These are phyloP conservation scores for Macroramphosus scolopax DNA, from an alignment of 2,797 vertebrate species.

Conservation along the genomic window DNA sequence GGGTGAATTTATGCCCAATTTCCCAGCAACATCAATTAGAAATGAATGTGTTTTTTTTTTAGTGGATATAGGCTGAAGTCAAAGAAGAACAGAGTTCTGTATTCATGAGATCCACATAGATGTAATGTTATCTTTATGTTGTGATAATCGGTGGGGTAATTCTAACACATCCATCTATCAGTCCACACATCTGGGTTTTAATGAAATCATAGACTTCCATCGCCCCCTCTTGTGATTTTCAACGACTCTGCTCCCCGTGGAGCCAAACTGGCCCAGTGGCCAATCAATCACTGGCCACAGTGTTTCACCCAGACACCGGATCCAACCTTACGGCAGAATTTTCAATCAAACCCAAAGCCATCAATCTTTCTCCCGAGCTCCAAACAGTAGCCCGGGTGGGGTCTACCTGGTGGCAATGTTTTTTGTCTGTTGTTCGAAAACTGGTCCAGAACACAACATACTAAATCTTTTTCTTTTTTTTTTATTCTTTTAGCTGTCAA, in stretches of 20 bases:
- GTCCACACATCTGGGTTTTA: conserved; percentile 61
- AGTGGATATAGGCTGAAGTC: conserved; percentile 9
- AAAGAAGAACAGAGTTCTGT: too few species aligned
- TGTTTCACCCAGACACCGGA: conserved; percentile 71
- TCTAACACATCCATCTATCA: conserved; percentile 43
- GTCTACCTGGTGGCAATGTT: conserved; percentile 43
- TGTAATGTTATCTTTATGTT: too few species aligned
- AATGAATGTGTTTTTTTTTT: too few species aligned
- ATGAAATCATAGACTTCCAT: conserved; percentile 69
- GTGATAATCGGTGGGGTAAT: too few species aligned
- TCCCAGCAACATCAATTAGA: conserved; percentile 20
- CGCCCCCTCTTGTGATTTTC: conserved; percentile 65
- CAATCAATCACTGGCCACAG: conserved; percentile 78
- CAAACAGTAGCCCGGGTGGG: conserved; percentile 37
- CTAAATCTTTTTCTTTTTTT: neutral
- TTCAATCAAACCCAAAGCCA: conserved; percentile 81
- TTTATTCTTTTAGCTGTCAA: conserved; percentile 1
- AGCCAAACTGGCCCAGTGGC: conserved; percentile 61
- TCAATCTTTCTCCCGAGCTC: conserved; percentile 71
- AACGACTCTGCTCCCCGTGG: conserved; percentile 57
- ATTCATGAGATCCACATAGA: too few species aligned
- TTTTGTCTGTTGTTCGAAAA: conserved; percentile 45
- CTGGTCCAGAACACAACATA: conserved; percentile 51
- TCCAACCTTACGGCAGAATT: conserved; percentile 76
- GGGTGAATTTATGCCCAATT: conserved; percentile 45